phyloP scores from a whole-genome alignment of 1,140 invertebrate species.

The Tetragnatha versicolor region DNA sequence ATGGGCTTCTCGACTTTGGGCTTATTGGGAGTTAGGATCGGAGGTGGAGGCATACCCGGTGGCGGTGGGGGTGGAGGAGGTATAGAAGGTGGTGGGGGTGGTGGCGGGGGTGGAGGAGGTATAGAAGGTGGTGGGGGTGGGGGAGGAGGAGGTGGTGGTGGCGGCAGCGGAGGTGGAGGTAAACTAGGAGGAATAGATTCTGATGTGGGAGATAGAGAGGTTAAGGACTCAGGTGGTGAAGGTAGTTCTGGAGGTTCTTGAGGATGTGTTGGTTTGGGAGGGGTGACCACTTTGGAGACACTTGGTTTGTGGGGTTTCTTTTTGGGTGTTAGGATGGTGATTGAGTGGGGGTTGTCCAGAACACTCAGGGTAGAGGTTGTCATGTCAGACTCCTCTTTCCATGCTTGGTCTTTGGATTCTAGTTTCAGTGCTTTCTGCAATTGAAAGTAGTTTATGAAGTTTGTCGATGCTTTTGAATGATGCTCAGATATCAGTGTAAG shows the following conservation, averaged over 20 bases:
- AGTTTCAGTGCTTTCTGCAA: neutral
- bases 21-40: constrained; percentile 9
- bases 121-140: neutral
- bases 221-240: neutral
- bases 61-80: neutral
- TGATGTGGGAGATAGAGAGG: neutral
- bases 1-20: neutral
- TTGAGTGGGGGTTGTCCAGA: neutral
- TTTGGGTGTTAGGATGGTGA: neutral
- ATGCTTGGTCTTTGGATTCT: neutral
- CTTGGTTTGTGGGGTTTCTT: neutral
- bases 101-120: neutral
- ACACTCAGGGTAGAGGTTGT: neutral
- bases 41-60: neutral
- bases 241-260: neutral
- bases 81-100: neutral
- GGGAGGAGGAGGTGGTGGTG: neutral
- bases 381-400: neutral
- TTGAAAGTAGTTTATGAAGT: too few species aligned
- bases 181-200: neutral
- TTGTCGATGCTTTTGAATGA: too few species aligned
- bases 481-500: too few species aligned
- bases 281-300: neutral
- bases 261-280: neutral
- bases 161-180: constrained; percentile 1